Percentiles rank a stretch among this genome's conserved stretches.
phyloP scores from a whole-genome alignment of 2,113 vertebrate species.

The Sisor rabdophorus region DNA sequence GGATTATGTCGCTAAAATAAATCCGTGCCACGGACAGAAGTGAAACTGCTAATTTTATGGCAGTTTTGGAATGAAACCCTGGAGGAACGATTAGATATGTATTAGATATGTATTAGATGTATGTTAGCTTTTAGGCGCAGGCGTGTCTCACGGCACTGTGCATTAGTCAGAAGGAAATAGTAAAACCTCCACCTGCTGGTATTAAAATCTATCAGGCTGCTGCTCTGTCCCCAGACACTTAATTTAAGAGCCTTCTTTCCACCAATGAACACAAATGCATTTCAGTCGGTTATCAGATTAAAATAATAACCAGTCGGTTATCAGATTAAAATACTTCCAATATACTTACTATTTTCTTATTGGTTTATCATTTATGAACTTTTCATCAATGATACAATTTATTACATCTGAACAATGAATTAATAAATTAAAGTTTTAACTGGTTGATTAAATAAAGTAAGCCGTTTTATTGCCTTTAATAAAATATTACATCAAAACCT shows the following conservation, averaged over 20 bases:
- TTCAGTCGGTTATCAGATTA: conserved; percentile 25
- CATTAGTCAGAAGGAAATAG: conserved; percentile 60
- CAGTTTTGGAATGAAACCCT: conserved; percentile 61
- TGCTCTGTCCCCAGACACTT: background rate
- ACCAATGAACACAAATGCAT: conserved; percentile 5
- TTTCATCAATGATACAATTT: no score
- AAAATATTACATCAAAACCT: no score
- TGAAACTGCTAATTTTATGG: background rate
- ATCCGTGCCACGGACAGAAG: background rate
- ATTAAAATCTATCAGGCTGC: conserved; percentile 44
- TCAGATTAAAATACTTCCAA: no score
- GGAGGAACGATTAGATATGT: conserved; percentile 88
- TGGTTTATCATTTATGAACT: no score
- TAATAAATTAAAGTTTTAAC: no score
- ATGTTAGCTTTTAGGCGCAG: conserved; percentile 63
- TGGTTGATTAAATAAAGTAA: no score
- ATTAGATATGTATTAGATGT: conserved; percentile 85
- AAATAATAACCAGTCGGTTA: no score
- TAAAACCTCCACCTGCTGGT: conserved; percentile 50
- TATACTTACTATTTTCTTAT: no score
- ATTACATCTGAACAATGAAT: no score
- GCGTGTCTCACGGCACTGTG: conserved; percentile 52
- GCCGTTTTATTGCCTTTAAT: no score
- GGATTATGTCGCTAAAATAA: background rate
- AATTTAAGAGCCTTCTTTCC: conserved; percentile 6